These are phyloP conservation scores for Rhinopomastus cyanomelas DNA, from an alignment of 2,113 vertebrate genomes.

Conservation along the genomic window DNA sequence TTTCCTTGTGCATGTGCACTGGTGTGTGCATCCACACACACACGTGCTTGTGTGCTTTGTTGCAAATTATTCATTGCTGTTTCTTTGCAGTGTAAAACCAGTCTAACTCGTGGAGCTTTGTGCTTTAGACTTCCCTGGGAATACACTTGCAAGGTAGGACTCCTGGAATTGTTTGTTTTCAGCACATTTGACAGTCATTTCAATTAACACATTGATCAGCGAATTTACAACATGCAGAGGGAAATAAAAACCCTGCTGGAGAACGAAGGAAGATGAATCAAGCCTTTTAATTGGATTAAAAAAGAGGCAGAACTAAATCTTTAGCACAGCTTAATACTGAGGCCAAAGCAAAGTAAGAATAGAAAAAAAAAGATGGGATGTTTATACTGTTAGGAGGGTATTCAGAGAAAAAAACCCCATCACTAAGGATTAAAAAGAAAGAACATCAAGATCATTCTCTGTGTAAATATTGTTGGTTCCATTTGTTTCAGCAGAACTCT, in stretches of 20 bases:
- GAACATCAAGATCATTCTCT: not conserved
- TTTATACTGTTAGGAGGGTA: not conserved
- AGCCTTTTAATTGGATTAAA: not conserved
- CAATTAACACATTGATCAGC: slow-evolving; percentile 58
- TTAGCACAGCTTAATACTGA: not conserved
- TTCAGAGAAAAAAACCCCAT: not conserved
- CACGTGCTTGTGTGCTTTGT: not conserved
- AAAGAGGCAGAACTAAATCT: slow-evolving; percentile 16
- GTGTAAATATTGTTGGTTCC: not conserved
- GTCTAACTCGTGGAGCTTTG: not conserved
- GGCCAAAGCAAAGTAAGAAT: not conserved
- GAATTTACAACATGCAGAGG: slow-evolving; percentile 26
- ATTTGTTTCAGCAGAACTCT: not conserved
- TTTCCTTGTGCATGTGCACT: not conserved
- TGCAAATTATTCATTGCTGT: not conserved
- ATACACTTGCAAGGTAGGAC: slow-evolving; percentile 4
- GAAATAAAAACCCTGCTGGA: slow-evolving; percentile 42
- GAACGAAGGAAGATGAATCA: slow-evolving; percentile 14
- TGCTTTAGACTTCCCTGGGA: not conserved
- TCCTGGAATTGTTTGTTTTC: slow-evolving; percentile 44
- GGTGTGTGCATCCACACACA: not conserved
- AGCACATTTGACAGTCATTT: slow-evolving; percentile 42
- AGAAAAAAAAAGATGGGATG: not conserved
- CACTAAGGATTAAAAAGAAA: not conserved
- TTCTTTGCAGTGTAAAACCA: not conserved